Percentiles rank a stretch among this genome's conserved stretches.
These are phyloP conservation scores for Garra rufa DNA, from an alignment of 2,113 vertebrate species.

Conservation along the genomic window DNA sequence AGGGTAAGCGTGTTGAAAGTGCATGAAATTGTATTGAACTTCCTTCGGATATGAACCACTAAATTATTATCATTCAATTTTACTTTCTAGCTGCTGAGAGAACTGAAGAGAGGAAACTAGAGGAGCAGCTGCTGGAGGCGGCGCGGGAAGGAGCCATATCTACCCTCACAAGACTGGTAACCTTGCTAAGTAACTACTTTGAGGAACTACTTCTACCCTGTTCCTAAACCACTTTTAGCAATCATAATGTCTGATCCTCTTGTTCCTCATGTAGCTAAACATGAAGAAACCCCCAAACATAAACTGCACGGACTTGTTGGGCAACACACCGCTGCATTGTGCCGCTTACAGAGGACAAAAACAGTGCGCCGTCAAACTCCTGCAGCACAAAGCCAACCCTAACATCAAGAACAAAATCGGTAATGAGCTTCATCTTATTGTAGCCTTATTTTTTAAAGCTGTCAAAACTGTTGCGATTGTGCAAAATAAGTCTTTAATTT, in stretches of 20 bases:
- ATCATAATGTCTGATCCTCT: background rate
- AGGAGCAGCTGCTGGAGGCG: conserved; percentile 87
- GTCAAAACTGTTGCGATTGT: background rate
- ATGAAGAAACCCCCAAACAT: conserved; percentile 87
- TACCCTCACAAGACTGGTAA: conserved; percentile 85
- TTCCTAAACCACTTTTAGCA: background rate
- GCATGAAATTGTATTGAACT: background rate
- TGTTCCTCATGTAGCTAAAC: conserved; percentile 78
- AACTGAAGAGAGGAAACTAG: conserved; percentile 92
- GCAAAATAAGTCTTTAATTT: too few species aligned
- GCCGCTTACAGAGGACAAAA: conserved; percentile 95
- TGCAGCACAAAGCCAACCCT: conserved; percentile 84
- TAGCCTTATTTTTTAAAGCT: background rate
- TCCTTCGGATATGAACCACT: background rate
- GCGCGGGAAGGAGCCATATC: conserved; percentile 86
- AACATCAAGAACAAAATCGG: conserved; percentile 89
- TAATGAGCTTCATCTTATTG: conserved; percentile 58
- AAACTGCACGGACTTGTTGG: conserved; percentile 90
- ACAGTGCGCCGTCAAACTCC: conserved; percentile 88
- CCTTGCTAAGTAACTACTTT: background rate
- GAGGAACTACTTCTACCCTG: background rate
- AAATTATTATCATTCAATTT: background rate
- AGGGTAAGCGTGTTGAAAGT: conserved; percentile 78
- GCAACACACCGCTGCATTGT: conserved; percentile 94
- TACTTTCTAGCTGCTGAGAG: conserved; percentile 85